Conservation (phyloP, 2,797 vertebrate genomes). For the Epinephelus awoara region DNA sequence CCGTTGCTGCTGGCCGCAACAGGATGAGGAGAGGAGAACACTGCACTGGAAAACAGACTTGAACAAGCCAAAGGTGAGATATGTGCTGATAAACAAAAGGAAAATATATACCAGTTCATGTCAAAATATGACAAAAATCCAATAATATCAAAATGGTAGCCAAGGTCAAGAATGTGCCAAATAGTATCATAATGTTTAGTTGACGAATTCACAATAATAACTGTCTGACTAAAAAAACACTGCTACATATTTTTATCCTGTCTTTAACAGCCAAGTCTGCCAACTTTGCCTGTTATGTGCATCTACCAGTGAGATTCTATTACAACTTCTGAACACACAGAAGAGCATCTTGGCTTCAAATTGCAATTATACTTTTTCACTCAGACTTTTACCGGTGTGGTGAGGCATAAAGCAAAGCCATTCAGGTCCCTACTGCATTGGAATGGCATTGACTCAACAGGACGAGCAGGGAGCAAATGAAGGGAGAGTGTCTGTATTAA, state of each 20-base stretch:
- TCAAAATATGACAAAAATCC: background rate
- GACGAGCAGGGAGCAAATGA: background rate
- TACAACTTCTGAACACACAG: background rate
- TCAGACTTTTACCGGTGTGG: background rate
- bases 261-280: too few species aligned
- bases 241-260: too few species aligned
- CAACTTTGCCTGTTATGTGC: too few species aligned
- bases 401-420: background rate
- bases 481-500: conserved; percentile 20
- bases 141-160: background rate
- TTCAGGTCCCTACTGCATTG: background rate
- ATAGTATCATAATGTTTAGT: background rate
- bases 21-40: background rate
- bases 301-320: background rate
- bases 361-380: background rate
- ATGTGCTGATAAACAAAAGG: background rate
- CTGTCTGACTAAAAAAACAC: too few species aligned
- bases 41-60: background rate
- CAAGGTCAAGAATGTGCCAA: background rate
- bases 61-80: background rate
- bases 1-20: background rate
- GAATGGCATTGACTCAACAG: background rate
- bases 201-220: background rate
- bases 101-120: background rate
- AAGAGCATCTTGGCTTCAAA: background rate